Evolutionary conservation across 2,888 invertebrate species (phyloP), one percentile per base, ranked within the genome.

Genomic region (Eucera pruinosa): DNA sequence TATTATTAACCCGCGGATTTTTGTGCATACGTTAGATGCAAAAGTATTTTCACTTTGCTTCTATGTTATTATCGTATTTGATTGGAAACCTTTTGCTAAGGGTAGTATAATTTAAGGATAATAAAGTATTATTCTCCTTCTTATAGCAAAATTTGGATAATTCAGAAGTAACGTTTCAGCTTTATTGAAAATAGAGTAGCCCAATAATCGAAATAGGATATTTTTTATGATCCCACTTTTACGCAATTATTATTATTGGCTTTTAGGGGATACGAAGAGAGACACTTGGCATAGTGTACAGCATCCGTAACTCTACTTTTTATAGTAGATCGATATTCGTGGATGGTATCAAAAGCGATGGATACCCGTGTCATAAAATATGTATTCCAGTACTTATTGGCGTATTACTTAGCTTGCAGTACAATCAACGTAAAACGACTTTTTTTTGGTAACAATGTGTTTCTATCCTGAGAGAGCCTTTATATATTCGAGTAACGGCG

Each of bases 381-480:
- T 76, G n/a, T n/a, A n/a, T n/a, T 72, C 55, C 72, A 36, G 20
- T 76, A 66, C 36, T 55, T 66, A 72, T 73, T 55, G 72, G 43
- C n/a, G 36, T 66, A 55, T 66, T 66, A 66, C 55, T 48, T 7
- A 5, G 48, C 25, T n/a, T n/a, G 43, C 20, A 23, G 43, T 33
- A 69, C 61, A 64, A 80, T 71, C 50, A 23, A 27, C 39, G 43
- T 41, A 43, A 70, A 67, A 70, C 43, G 48, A 55, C 33, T 36
- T 57, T 73, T 47, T 66, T 76, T 69, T n/a, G 33, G 72, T 72
- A 71, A 62, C 52, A 33, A 30, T 41, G 50, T 48, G 41, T 71
- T 70, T 30, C 50, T 43, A 67, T 68, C 45, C 54, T 45, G 11
- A 41, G 62, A 62, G 45, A 71, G 55, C 55, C 62, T 60, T 55